phyloP scores from a whole-genome alignment of 2,113 vertebrate genomes.

The Carassius carassius region DNA sequence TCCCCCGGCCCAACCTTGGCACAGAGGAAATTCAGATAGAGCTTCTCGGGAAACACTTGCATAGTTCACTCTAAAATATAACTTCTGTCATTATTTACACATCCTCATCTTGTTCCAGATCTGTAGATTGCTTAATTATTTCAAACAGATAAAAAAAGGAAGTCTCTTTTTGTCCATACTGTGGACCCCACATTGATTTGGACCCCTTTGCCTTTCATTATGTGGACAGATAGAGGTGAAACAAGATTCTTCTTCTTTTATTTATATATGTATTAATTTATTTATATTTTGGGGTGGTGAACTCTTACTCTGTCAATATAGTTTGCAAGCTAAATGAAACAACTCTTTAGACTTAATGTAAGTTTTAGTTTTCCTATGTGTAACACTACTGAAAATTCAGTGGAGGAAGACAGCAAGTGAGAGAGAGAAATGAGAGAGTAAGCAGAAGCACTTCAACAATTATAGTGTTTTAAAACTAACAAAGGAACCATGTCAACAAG shows the following conservation, averaged over 20 bases:
- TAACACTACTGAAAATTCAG: not conserved
- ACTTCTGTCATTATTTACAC: no score
- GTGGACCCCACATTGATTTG: not conserved
- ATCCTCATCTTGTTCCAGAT: no score
- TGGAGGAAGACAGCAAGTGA: not conserved
- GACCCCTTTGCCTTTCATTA: not conserved
- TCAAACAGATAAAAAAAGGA: no score
- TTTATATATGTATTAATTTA: no score
- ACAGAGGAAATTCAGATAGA: not conserved
- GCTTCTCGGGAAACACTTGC: not conserved
- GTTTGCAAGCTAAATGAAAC: not conserved
- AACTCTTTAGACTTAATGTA: not conserved
- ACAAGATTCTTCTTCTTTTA: not conserved
- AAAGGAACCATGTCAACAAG: constrained; percentile 72
- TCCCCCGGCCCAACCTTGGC: not conserved
- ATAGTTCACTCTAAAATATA: not conserved
- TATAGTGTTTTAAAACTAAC: constrained; percentile 73
- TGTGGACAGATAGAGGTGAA: not conserved
- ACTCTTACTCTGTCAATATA: not conserved
- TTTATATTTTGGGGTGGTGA: no score
- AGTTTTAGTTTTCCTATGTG: not conserved
- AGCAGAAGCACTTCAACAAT: constrained; percentile 56
- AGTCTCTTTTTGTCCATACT: no score
- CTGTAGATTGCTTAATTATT: no score
- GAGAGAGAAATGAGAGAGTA: constrained; percentile 57